Conservation (phyloP, 2,888 invertebrate species). For the Drosophila longiperda region DNA sequence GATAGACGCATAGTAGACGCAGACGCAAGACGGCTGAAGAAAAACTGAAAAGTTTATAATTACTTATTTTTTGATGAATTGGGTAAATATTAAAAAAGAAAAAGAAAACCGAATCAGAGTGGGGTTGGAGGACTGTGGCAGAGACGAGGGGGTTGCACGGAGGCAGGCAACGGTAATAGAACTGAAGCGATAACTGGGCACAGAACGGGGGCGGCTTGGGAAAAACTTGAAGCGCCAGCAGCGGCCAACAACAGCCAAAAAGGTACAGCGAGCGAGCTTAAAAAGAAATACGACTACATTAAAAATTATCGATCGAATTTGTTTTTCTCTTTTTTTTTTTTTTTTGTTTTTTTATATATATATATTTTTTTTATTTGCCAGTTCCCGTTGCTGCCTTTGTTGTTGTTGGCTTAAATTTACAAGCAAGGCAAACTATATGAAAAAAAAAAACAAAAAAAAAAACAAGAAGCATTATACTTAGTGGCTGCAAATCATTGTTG, state of each 20-base stretch:
- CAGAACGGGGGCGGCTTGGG: conserved; percentile 7
- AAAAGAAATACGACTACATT: conserved; percentile 80
- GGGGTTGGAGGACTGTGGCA: neutral
- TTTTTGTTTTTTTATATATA: conserved; percentile 4
- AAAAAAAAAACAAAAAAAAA: neutral
- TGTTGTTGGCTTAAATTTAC: conserved; percentile 17
- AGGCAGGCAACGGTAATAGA: conserved; percentile 38
- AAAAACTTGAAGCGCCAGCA: conserved; percentile 41
- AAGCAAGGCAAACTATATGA: conserved; percentile 27
- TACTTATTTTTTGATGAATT: conserved; percentile 85
- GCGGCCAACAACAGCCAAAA: conserved; percentile 48
- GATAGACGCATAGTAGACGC: conserved; percentile 55
- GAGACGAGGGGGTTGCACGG: neutral
- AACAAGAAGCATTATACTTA: conserved; percentile 15
- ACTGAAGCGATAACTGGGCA: conserved; percentile 53
- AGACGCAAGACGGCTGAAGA: conserved; percentile 71
- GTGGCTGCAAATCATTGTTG: neutral
- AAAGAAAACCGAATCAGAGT: conserved; percentile 36
- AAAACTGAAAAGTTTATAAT: conserved; percentile 83
- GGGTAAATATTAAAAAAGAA: conserved; percentile 82
- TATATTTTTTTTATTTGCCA: conserved; percentile 31
- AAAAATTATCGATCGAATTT: conserved; percentile 79
- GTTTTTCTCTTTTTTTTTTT: conserved; percentile 26
- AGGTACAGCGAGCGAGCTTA: conserved; percentile 68
- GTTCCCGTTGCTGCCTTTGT: conserved; percentile 9